These are phyloP conservation scores for Andricus quercusramuli DNA, from an alignment of 2,888 invertebrate genomes.

Conservation along the genomic window DNA sequence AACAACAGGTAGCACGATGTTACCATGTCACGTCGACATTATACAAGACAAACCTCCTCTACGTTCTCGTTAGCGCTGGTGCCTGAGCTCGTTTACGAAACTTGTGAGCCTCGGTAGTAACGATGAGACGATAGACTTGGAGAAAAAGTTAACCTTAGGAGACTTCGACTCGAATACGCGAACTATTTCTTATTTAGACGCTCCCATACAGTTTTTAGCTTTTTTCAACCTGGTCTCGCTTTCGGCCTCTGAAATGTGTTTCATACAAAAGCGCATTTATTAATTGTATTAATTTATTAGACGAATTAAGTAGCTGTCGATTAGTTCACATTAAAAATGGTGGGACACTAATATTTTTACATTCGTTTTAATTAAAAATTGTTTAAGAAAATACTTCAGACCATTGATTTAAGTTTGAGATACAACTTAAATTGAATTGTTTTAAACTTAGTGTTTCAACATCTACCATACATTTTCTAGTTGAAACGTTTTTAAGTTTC, in stretches of 20 bases:
- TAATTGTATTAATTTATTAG: not conserved
- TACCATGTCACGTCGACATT: constrained; percentile 68
- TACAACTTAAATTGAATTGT: too few species aligned
- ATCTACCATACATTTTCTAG: too few species aligned
- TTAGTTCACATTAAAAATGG: not conserved
- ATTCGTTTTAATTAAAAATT: not conserved
- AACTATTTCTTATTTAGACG: constrained; percentile 18
- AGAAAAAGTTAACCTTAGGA: constrained; percentile 8
- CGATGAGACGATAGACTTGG: not conserved
- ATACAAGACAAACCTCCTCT: constrained; percentile 69
- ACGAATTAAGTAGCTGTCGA: not conserved
- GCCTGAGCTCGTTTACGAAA: constrained; percentile 75
- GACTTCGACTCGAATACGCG: constrained; percentile 29
- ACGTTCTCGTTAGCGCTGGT: constrained; percentile 73
- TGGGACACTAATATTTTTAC: not conserved
- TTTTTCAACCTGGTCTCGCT: constrained; percentile 19
- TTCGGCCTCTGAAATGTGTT: constrained; percentile 10
- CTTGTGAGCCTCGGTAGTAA: constrained; percentile 73
- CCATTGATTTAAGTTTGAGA: too few species aligned
- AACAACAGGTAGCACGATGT: constrained; percentile 84
- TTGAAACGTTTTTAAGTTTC: too few species aligned
- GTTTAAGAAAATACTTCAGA: not conserved
- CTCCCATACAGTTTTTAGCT: constrained; percentile 21
- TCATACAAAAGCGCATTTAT: constrained; percentile 28
- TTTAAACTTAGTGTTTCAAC: too few species aligned